A percentile compares a stretch with the other conserved stretches of the same genome.
Conservation (phyloP, 2,888 invertebrate genomes). For the Cryptus armator region DNA sequence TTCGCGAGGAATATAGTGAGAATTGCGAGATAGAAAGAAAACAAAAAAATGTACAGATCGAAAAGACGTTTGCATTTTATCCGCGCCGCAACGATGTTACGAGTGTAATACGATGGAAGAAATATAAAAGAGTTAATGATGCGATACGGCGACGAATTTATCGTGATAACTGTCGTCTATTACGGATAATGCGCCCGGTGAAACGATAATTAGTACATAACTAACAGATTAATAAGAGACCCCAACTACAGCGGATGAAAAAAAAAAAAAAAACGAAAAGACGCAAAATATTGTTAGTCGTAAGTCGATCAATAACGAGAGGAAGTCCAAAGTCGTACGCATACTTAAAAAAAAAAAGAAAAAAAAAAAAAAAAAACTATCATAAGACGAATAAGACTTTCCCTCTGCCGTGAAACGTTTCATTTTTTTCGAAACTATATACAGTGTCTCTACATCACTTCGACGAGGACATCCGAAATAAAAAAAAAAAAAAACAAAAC, state of each 20-base stretch:
- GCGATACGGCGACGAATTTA: neutral
- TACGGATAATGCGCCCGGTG: neutral
- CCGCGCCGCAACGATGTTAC: slow-evolving; percentile 27
- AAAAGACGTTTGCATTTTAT: slow-evolving; percentile 14
- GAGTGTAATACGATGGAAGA: neutral
- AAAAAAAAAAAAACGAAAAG: neutral
- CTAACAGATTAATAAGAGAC: slow-evolving; percentile 8
- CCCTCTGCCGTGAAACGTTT: slow-evolving; percentile 10
- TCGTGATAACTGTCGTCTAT: slow-evolving; percentile 28
- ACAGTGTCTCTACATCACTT: slow-evolving; percentile 32
- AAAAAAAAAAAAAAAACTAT: neutral
- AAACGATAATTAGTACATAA: slow-evolving; percentile 36
- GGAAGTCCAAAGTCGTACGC: slow-evolving; percentile 10
- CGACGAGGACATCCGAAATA: neutral
- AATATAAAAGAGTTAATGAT: neutral
- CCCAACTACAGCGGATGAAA: neutral
- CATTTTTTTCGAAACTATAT: slow-evolving; percentile 41
- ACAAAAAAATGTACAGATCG: neutral
- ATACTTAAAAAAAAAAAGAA: neutral
- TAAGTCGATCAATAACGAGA: slow-evolving; percentile 32
- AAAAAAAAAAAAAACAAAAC: neutral
- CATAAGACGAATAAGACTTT: slow-evolving; percentile 19
- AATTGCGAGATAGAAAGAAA: neutral
- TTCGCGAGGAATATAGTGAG: slow-evolving; percentile 7
- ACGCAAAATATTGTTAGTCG: slow-evolving; percentile 6